A percentile compares a stretch with the other conserved stretches of the same genome.
Conservation (phyloP, 2,888 invertebrate genomes). For the Serrognathus titanus region DNA sequence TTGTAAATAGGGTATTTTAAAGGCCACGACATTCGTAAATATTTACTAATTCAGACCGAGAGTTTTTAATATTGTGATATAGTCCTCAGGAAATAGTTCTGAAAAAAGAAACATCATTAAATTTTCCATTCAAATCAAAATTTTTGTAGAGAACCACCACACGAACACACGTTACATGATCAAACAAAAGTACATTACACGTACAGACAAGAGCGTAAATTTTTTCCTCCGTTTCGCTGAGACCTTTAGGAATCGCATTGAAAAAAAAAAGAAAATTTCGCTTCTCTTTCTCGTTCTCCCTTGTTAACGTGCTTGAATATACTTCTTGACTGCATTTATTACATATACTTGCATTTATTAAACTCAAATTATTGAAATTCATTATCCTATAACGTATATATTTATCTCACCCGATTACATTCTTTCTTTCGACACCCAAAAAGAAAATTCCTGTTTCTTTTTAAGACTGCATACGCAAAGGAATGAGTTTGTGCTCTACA, state of each 20-base stretch:
- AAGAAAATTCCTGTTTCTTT: no score
- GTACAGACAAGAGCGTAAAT: neutral
- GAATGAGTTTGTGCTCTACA: no score
- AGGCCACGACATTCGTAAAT: conserved; percentile 17
- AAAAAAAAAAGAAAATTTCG: no score
- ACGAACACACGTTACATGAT: conserved; percentile 4
- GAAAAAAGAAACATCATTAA: conserved; percentile 37
- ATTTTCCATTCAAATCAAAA: conserved; percentile 41
- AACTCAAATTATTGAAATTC: neutral
- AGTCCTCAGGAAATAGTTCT: conserved; percentile 47
- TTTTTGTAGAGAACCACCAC: conserved; percentile 29
- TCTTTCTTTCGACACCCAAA: no score
- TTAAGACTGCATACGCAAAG: no score
- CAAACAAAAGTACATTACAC: neutral
- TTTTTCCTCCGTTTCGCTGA: neutral
- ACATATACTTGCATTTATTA: neutral
- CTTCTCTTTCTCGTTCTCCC: no score
- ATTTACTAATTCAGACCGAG: conserved; percentile 17
- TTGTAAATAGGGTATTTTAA: conserved; percentile 20
- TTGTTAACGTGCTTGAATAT: neutral
- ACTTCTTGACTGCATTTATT: conserved; percentile 4
- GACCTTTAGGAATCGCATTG: neutral
- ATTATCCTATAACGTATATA: no score
- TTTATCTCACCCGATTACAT: no score
- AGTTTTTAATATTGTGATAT: conserved; percentile 46